These are phyloP conservation scores for Heliconius ethilla DNA, from an alignment of 2,888 invertebrate species.

Conservation along the genomic window DNA sequence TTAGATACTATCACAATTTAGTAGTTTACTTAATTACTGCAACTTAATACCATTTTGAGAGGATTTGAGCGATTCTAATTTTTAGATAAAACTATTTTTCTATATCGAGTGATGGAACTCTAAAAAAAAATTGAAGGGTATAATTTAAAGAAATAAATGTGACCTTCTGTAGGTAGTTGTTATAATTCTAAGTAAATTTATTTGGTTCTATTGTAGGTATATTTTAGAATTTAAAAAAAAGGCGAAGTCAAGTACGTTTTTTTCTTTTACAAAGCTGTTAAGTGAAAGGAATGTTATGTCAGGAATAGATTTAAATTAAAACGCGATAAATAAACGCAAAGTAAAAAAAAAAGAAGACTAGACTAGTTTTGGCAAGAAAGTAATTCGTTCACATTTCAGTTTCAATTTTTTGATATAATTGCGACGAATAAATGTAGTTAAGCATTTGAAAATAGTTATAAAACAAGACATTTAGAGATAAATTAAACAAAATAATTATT, in stretches of 20 bases:
- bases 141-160: no score
- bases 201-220: not conserved
- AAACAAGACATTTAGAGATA: not conserved
- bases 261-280: conserved; percentile 42
- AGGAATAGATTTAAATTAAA: conserved; percentile 2
- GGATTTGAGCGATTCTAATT: no score
- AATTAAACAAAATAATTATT: no score
- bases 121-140: no score
- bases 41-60: not conserved
- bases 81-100: no score
- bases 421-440: not conserved
- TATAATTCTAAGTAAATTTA: no score
- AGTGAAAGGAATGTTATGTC: conserved; percentile 51
- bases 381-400: not conserved
- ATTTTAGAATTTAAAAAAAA: not conserved
- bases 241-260: conserved; percentile 16
- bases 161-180: no score
- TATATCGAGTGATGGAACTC: no score
- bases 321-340: not conserved
- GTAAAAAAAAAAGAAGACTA: conserved; percentile 31
- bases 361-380: conserved; percentile 28
- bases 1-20: conserved; percentile 1
- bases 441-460: not conserved
- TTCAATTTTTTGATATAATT: not conserved
- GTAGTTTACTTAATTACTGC: not conserved